These are phyloP conservation scores for Xestia sexstrigata DNA, from an alignment of 2,888 invertebrate species.

Conservation along the genomic window DNA sequence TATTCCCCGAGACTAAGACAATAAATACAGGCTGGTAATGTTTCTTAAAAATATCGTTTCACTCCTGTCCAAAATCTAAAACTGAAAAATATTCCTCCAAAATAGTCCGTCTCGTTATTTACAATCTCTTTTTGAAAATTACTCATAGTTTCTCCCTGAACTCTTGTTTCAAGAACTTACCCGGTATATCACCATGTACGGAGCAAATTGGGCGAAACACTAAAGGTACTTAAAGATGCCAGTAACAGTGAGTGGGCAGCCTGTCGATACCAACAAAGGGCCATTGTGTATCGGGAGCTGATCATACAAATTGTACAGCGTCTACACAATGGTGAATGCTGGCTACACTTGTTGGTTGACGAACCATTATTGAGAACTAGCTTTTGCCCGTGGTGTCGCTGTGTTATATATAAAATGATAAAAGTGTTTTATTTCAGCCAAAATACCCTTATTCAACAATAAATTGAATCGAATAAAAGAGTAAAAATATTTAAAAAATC, in stretches of 20 bases:
- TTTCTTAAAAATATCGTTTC: neutral
- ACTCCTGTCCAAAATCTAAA: neutral
- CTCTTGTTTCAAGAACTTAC: neutral
- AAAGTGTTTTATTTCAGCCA: too few relatives aligned
- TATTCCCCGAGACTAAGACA: neutral
- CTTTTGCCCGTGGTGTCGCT: neutral
- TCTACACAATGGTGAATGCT: conserved; percentile 20
- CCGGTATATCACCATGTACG: neutral
- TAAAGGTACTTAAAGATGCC: neutral
- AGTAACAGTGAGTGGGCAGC: conserved; percentile 15
- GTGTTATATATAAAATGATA: neutral
- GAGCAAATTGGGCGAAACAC: conserved; percentile 5
- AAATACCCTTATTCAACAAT: too few relatives aligned
- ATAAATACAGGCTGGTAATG: neutral
- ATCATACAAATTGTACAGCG: conserved; percentile 40
- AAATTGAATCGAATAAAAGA: too few relatives aligned
- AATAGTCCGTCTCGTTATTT: neutral
- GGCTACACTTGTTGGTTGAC: conserved; percentile 9
- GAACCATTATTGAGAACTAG: neutral
- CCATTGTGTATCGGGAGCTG: conserved; percentile 28
- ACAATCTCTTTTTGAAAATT: neutral
- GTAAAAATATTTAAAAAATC: too few relatives aligned
- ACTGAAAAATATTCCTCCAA: neutral
- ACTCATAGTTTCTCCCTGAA: neutral
- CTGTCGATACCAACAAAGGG: conserved; percentile 36